Conservation (phyloP, 2,888 invertebrate species). For the Sceliomorpha sp. region DNA sequence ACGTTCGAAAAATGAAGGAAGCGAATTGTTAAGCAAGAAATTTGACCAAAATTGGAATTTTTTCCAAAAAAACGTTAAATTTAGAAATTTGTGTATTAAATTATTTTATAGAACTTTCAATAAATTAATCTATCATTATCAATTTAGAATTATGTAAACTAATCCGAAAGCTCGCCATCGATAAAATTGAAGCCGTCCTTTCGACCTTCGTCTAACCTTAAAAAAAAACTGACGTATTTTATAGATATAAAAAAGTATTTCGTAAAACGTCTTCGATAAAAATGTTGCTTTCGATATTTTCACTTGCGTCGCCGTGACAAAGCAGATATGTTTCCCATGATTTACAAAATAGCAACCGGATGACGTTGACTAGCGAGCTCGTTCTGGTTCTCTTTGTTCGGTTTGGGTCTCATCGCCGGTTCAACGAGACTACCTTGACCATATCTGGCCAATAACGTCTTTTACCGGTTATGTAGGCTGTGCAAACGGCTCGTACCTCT, state of each 20-base stretch:
- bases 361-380: slow-evolving; percentile 34
- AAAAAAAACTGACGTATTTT: too few relatives aligned
- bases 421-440: slow-evolving; percentile 69
- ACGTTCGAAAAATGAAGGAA: too few relatives aligned
- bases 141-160: too few relatives aligned
- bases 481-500: slow-evolving; percentile 61
- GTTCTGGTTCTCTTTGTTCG: slow-evolving; percentile 44
- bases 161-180: too few relatives aligned
- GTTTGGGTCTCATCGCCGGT: slow-evolving; percentile 62
- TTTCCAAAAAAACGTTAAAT: too few relatives aligned
- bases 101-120: too few relatives aligned
- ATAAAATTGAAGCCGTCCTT: too few relatives aligned
- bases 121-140: too few relatives aligned
- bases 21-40: too few relatives aligned
- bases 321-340: slow-evolving; percentile 19
- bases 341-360: slow-evolving; percentile 31
- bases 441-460: slow-evolving; percentile 75
- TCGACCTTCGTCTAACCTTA: too few relatives aligned
- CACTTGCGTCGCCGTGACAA: slow-evolving; percentile 33
- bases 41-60: too few relatives aligned
- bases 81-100: too few relatives aligned
- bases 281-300: slow-evolving; percentile 46
- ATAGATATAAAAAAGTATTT: slow-evolving; percentile 27
- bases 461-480: slow-evolving; percentile 64
- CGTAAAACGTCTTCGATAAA: slow-evolving; percentile 26